These are phyloP conservation scores for Trachythela sp. DNA, from an alignment of 64 coral and sea anemone genomes.

Conservation along the genomic window DNA sequence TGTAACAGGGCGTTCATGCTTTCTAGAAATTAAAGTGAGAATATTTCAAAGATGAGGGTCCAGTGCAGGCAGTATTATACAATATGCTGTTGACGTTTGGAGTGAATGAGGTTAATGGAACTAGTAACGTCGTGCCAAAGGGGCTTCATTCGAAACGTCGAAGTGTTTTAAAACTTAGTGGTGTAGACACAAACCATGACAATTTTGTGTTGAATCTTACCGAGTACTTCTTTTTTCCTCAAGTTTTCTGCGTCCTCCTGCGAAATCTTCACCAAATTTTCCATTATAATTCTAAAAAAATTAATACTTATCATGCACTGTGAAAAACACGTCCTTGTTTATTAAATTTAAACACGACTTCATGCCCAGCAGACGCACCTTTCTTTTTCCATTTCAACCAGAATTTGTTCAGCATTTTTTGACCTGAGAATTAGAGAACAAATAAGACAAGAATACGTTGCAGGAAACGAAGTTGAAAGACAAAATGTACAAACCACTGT, in stretches of 20 bases:
- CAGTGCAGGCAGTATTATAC: background rate
- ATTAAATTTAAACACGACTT: background rate
- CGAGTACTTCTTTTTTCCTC: conserved; percentile 55
- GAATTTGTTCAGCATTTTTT: conserved; percentile 50
- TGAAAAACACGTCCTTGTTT: background rate
- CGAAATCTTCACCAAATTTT: conserved; percentile 47
- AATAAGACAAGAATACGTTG: background rate
- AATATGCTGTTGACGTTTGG: background rate
- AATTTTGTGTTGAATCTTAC: background rate
- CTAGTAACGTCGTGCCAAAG: no score
- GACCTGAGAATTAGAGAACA: conserved; percentile 21
- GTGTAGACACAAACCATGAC: no score
- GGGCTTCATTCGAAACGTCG: no score
- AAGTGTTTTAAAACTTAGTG: no score
- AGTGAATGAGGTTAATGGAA: no score
- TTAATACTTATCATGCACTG: background rate
- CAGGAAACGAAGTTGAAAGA: no score
- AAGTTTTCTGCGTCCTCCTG: conserved; percentile 59
- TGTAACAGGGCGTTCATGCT: background rate
- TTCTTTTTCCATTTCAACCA: conserved; percentile 64
- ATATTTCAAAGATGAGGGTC: no score
- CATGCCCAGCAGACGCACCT: conserved; percentile 30
- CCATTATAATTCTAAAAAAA: conserved; percentile 47
- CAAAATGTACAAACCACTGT: background rate
- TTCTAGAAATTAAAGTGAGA: background rate